These are phyloP conservation scores for Torymus aiolomorphi DNA, from an alignment of 2,888 invertebrate genomes.

Conservation along the genomic window DNA sequence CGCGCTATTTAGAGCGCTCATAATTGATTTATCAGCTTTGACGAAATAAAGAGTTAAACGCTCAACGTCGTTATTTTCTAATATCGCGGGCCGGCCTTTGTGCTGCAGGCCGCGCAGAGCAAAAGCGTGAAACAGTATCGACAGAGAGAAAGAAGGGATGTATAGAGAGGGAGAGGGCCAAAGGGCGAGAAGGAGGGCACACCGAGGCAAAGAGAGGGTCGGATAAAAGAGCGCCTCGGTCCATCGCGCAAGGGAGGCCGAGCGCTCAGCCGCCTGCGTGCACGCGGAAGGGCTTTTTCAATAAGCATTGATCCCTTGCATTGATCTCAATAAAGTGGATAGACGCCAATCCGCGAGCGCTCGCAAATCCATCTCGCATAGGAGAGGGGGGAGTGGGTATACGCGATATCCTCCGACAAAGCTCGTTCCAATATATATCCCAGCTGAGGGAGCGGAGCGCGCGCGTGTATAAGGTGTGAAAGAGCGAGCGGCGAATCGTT, in stretches of 20 bases:
- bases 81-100: no score
- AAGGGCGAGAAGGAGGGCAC: no score
- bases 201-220: no score
- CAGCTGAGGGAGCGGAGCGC: not conserved
- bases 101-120: no score
- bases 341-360: slow-evolving; percentile 61
- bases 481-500: not conserved
- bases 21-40: no score
- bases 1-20: no score
- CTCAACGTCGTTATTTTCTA: no score
- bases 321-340: slow-evolving; percentile 67
- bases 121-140: no score
- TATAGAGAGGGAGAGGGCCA: not conserved
- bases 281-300: slow-evolving; percentile 61
- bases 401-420: slow-evolving; percentile 21
- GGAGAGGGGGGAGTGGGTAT: no score
- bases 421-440: not conserved
- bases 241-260: no score
- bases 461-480: not conserved
- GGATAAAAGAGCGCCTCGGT: no score
- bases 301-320: slow-evolving; percentile 61
- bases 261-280: not conserved
- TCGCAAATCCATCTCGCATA: slow-evolving; percentile 54
- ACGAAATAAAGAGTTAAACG: no score
- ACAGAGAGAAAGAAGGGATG: not conserved